phyloP scores from a whole-genome alignment of 1,140 invertebrate species.

The Drosophila erecta region DNA sequence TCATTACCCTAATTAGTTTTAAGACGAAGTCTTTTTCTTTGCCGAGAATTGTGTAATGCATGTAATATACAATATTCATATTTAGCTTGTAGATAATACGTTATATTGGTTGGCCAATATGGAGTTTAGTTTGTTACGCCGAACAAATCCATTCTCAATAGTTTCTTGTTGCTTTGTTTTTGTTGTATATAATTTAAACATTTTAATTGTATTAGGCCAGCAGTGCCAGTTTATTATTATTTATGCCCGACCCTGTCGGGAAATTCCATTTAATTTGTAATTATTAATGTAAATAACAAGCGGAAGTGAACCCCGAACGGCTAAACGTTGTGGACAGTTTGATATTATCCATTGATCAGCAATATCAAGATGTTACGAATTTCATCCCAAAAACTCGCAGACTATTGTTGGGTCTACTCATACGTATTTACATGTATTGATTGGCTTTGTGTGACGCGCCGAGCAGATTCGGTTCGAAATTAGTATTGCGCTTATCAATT shows the following conservation, averaged over 20 bases:
- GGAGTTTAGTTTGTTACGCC: slow-evolving; percentile 11
- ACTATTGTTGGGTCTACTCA: slow-evolving; percentile 51
- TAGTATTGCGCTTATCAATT: slow-evolving; percentile 65
- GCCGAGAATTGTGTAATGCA: slow-evolving; percentile 5
- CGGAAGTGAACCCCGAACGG: slow-evolving; percentile 23
- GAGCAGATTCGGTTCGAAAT: slow-evolving; percentile 49
- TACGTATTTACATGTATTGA: slow-evolving; percentile 53
- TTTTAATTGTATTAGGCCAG: slow-evolving; percentile 50
- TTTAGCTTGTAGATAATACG: slow-evolving; percentile 27
- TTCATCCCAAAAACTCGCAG: slow-evolving; percentile 49
- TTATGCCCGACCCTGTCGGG: slow-evolving; percentile 29
- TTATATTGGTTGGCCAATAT: slow-evolving; percentile 8
- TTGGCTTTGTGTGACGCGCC: slow-evolving; percentile 47
- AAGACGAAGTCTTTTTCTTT: slow-evolving; percentile 23
- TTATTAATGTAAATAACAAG: slow-evolving; percentile 67
- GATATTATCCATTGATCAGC: slow-evolving; percentile 68
- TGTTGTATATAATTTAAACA: slow-evolving; percentile 66
- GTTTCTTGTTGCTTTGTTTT: slow-evolving; percentile 35
- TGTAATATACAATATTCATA: slow-evolving; percentile 27
- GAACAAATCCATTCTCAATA: slow-evolving; percentile 25
- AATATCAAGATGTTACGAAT: slow-evolving; percentile 64
- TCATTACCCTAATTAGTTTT: slow-evolving; percentile 31
- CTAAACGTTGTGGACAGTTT: slow-evolving; percentile 52
- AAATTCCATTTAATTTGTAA: slow-evolving; percentile 73
- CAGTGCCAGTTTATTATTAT: slow-evolving; percentile 25